Percentiles rank a stretch among this genome's conserved stretches.
Conservation (phyloP, 2,888 invertebrate species). For the Pseudolycoriella hygida region DNA sequence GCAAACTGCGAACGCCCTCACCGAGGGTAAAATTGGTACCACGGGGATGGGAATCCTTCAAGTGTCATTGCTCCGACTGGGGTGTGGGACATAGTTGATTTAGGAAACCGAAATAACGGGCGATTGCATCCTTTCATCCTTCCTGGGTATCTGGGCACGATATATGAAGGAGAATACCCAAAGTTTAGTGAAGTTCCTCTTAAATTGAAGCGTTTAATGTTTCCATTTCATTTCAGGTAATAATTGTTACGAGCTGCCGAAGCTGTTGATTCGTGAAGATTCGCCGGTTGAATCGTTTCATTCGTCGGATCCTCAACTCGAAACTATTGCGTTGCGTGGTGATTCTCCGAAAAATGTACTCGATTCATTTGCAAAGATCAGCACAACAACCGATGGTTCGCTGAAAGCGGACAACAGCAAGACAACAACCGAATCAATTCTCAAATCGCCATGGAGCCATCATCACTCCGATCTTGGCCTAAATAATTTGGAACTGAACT, state of each 20-base stretch:
- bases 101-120: too few relatives aligned
- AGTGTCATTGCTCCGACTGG: too few relatives aligned
- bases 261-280: slow-evolving; percentile 14
- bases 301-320: slow-evolving; percentile 13
- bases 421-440: slow-evolving; percentile 8
- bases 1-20: too few relatives aligned
- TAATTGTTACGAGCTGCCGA: slow-evolving; percentile 14
- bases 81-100: too few relatives aligned
- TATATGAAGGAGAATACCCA: too few relatives aligned
- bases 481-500: slow-evolving; percentile 14
- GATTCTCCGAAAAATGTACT: slow-evolving; percentile 12
- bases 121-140: too few relatives aligned
- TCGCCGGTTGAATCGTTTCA: slow-evolving; percentile 14
- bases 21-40: too few relatives aligned
- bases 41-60: too few relatives aligned
- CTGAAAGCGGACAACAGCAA: background rate
- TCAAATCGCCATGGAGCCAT: slow-evolving; percentile 6
- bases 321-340: slow-evolving; percentile 12
- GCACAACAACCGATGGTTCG: background rate
- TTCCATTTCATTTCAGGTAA: slow-evolving; percentile 9
- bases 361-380: slow-evolving; percentile 8
- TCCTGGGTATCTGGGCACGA: too few relatives aligned
- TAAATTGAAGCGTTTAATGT: too few relatives aligned
- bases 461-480: slow-evolving; percentile 13
- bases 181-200: too few relatives aligned